A percentile compares a stretch with the other conserved stretches of the same genome.
These are phyloP conservation scores for Monoplex corrugatus DNA, from an alignment of 2,888 invertebrate genomes.

Conservation along the genomic window DNA sequence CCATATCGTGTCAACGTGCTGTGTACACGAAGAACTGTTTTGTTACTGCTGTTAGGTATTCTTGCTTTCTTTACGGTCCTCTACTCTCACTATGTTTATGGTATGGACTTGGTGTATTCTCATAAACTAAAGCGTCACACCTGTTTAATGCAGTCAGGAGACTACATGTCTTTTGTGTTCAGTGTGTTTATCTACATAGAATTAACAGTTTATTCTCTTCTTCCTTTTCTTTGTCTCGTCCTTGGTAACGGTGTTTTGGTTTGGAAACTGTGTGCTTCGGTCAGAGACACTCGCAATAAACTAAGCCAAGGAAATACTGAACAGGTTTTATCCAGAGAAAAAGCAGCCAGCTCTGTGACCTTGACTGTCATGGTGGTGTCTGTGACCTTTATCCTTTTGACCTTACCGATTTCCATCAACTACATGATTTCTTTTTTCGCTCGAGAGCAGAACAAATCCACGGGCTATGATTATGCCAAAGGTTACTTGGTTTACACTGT, in stretches of 20 bases:
- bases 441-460: not conserved
- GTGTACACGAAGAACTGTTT: not conserved
- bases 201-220: not conserved
- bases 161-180: not conserved
- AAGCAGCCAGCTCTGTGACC: slow-evolving; percentile 8
- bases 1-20: not conserved
- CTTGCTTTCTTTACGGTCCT: not conserved
- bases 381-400: not conserved
- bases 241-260: not conserved
- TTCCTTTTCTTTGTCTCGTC: not conserved
- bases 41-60: not conserved
- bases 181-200: not conserved
- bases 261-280: not conserved
- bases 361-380: not conserved
- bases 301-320: not conserved
- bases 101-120: not conserved
- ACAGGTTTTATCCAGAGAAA: not conserved
- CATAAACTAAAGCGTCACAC: no score
- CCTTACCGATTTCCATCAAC: not conserved
- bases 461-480: not conserved
- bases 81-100: not conserved
- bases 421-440: not conserved
- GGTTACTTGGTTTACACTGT: not conserved
- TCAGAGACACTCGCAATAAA: not conserved
- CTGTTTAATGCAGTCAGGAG: not conserved